Percentiles rank a stretch among this genome's conserved stretches.
These are phyloP conservation scores for Paralichthys olivaceus DNA, from an alignment of 2,113 vertebrate genomes.

Conservation along the genomic window DNA sequence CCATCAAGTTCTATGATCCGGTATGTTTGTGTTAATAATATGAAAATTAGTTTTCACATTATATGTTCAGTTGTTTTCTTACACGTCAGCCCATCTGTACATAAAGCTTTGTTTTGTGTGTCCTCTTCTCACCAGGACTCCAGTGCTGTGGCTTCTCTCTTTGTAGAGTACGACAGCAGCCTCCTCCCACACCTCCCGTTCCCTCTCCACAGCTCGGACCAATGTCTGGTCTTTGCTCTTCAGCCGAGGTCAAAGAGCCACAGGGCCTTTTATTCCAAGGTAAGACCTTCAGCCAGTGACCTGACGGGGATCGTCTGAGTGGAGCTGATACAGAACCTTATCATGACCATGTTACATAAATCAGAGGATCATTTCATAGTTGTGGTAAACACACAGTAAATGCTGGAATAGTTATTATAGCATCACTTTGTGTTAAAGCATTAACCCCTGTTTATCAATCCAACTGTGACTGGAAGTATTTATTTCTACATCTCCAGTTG, in stretches of 20 bases:
- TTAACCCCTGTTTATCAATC: neutral
- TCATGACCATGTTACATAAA: neutral
- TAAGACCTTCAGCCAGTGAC: constrained; percentile 49
- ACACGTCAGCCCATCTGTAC: too few species aligned
- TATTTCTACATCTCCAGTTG: neutral
- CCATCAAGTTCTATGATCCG: constrained; percentile 87
- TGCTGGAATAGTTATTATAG: too few species aligned
- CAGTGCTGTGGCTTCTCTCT: constrained; percentile 85
- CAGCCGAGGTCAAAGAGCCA: constrained; percentile 90
- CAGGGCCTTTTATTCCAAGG: constrained; percentile 92
- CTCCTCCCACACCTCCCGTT: constrained; percentile 89
- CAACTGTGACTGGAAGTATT: too few species aligned
- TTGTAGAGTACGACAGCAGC: constrained; percentile 86
- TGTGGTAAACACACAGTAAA: too few species aligned
- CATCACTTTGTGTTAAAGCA: neutral
- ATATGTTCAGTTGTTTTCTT: neutral
- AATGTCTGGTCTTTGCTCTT: constrained; percentile 88
- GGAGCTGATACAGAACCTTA: neutral
- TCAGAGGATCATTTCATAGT: neutral
- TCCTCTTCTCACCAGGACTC: constrained; percentile 83
- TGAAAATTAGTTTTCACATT: too few species aligned
- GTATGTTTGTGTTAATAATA: constrained; percentile 73
- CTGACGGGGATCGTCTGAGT: neutral
- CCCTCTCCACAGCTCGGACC: constrained; percentile 84
- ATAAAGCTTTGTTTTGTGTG: neutral